Evolutionary conservation across 2,113 vertebrate genomes (phyloP).

Genomic region (Tapirus terrestris): DNA sequence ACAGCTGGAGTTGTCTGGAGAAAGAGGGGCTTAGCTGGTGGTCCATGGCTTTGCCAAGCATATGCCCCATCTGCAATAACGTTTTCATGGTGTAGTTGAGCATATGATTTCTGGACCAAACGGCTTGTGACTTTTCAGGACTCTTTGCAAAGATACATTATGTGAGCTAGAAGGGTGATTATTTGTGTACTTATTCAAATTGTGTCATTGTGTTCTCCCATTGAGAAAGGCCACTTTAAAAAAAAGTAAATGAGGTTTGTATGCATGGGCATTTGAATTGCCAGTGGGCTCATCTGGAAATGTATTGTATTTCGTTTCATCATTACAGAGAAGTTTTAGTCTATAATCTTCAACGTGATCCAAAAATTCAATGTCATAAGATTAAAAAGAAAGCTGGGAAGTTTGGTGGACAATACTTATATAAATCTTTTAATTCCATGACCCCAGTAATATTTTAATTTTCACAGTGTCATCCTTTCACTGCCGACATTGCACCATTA

Average conservation of each 20-base stretch:
- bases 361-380: neutral
- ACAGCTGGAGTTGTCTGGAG: slow-evolving; percentile 42
- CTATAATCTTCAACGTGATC: neutral
- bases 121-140: neutral
- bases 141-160: neutral
- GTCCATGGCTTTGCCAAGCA: neutral
- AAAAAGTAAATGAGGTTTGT: neutral
- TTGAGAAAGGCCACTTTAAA: neutral
- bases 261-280: neutral
- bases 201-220: neutral
- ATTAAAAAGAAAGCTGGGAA: neutral
- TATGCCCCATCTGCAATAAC: neutral
- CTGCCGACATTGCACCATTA: neutral
- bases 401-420: neutral
- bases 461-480: neutral
- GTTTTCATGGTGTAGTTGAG: neutral
- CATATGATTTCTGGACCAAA: neutral
- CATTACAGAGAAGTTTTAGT: neutral
- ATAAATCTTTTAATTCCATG: slow-evolving; percentile 9
- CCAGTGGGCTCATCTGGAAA: neutral
- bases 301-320: neutral
- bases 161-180: neutral
- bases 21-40: slow-evolving; percentile 2
- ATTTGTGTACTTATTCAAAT: neutral
- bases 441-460: neutral